Conservation (phyloP, 2,113 vertebrate genomes). For the Nettapus auritus region DNA sequence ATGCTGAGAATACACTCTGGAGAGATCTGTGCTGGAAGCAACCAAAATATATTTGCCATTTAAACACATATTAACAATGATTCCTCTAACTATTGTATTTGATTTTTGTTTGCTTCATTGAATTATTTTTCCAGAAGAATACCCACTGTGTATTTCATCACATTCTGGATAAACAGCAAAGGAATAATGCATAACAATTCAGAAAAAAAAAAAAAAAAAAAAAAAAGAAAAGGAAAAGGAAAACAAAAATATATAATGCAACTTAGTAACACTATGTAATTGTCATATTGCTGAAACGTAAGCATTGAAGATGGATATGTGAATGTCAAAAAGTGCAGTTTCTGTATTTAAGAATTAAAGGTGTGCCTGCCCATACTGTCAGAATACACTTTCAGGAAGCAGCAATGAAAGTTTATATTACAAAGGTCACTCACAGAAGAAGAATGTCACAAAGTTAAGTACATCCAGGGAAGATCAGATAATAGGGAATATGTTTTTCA, state of each 20-base stretch:
- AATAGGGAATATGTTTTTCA: conserved; percentile 75
- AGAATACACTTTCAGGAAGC: conserved; percentile 58
- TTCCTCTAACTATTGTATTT: not conserved
- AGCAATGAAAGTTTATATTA: conserved; percentile 74
- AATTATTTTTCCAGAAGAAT: not conserved
- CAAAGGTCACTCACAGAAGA: conserved; percentile 82
- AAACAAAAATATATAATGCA: conserved; percentile 6
- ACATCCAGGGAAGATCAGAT: conserved; percentile 76
- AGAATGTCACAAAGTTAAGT: conserved; percentile 80
- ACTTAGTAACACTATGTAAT: not conserved
- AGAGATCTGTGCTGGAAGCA: not conserved
- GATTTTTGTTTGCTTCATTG: not conserved
- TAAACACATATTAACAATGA: not conserved
- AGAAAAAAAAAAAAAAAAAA: conserved; percentile 14
- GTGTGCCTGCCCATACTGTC: conserved; percentile 67
- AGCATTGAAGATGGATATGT: not conserved
- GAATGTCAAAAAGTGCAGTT: not conserved
- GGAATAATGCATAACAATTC: conserved; percentile 46
- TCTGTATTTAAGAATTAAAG: conserved; percentile 67
- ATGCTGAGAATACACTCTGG: not conserved
- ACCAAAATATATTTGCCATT: not conserved
- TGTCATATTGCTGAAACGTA: not conserved
- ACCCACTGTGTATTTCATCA: not conserved
- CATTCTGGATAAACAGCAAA: conserved; percentile 38
- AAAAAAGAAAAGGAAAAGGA: not conserved